Conservation (phyloP, 1,140 invertebrate genomes). For the Drosophila subobscura region DNA sequence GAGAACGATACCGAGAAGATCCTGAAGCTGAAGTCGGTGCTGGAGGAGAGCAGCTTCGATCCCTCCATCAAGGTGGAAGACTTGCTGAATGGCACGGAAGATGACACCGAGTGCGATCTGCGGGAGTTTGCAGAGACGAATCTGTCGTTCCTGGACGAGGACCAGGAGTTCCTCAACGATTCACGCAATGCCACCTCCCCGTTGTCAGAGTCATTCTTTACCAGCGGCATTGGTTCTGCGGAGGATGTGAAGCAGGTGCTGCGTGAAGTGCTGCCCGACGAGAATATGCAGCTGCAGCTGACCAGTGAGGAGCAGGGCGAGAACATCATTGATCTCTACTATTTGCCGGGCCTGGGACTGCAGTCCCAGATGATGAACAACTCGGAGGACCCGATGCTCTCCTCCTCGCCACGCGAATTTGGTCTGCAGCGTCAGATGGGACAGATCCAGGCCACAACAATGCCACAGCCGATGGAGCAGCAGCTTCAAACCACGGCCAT, state of each 20-base stretch:
- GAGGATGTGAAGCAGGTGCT: conserved; percentile 92
- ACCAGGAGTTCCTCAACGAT: conserved; percentile 85
- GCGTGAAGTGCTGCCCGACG: conserved; percentile 91
- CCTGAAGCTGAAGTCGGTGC: conserved; percentile 84
- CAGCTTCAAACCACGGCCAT: conserved; percentile 26
- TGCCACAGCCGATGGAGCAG: conserved; percentile 36
- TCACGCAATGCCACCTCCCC: conserved; percentile 88
- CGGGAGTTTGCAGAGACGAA: conserved; percentile 81
- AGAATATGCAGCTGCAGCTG: conserved; percentile 84
- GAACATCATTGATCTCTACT: conserved; percentile 83
- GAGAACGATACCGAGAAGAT: conserved; percentile 84
- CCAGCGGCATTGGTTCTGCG: conserved; percentile 92
- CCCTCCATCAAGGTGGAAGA: conserved; percentile 77
- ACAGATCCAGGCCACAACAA: conserved; percentile 12
- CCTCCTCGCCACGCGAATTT: conserved; percentile 92
- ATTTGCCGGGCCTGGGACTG: conserved; percentile 81
- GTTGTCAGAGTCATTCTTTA: conserved; percentile 91
- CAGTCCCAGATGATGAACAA: conserved; percentile 93
- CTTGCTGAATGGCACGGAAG: conserved; percentile 66
- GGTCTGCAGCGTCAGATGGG: conserved; percentile 83
- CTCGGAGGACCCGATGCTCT: conserved; percentile 92
- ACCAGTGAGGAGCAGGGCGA: conserved; percentile 68
- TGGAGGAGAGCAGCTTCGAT: conserved; percentile 80
- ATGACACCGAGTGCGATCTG: conserved; percentile 74
- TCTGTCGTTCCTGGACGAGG: conserved; percentile 80